These are phyloP conservation scores for Pteromalus puparum DNA, from an alignment of 1,140 invertebrate species.

Conservation along the genomic window DNA sequence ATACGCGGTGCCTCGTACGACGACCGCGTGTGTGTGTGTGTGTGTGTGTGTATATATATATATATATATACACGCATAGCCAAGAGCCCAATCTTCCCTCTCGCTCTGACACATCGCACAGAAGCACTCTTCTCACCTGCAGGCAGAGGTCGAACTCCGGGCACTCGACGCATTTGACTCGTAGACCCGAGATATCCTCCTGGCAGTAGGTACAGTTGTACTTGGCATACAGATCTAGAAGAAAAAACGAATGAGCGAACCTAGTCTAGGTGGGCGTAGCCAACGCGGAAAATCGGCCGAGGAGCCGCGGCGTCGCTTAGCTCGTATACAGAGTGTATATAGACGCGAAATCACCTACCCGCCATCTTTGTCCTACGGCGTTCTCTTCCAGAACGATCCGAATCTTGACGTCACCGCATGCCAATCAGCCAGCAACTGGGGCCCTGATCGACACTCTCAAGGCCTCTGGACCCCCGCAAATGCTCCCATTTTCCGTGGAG, in stretches of 20 bases:
- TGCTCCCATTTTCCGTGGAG: conserved; percentile 27
- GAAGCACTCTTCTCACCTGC: conserved; percentile 81
- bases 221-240: conserved; percentile 84
- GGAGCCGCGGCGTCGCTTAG: background rate
- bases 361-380: conserved; percentile 71
- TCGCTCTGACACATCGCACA: background rate
- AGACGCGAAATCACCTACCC: conserved; percentile 66
- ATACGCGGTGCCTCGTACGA: background rate
- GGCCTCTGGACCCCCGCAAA: background rate
- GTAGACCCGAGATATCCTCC: conserved; percentile 89
- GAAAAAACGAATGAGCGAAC: conserved; percentile 31
- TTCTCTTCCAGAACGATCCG: conserved; percentile 71
- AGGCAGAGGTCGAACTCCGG: conserved; percentile 91
- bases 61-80: background rate
- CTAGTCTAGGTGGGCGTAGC: background rate
- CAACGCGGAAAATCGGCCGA: background rate
- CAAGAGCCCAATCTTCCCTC: background rate
- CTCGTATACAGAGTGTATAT: background rate
- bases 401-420: conserved; percentile 72
- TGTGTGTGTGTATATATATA: background rate
- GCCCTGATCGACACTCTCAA: conserved; percentile 25
- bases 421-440: conserved; percentile 41
- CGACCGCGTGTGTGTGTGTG: background rate
- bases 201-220: conserved; percentile 94
- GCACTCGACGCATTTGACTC: conserved; percentile 92